Evolutionary conservation across 2,113 vertebrate genomes (phyloP).

Genomic region (Mirounga angustirostris): DNA sequence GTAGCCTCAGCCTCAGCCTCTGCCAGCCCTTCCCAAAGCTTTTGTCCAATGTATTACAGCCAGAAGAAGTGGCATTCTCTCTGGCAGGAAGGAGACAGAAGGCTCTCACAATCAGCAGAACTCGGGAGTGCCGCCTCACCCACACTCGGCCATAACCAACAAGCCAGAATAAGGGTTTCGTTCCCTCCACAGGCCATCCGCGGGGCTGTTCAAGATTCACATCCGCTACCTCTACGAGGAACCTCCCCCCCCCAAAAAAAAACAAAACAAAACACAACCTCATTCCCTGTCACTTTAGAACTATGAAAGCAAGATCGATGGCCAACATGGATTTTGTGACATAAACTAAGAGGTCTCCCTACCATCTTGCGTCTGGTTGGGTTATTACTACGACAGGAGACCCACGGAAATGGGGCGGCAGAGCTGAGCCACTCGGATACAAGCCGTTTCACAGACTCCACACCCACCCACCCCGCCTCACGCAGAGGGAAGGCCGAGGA

Average conservation of each 20-base stretch:
- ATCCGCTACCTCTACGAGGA: neutral
- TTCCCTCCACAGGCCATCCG: neutral
- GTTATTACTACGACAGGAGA: neutral
- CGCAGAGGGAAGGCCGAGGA: neutral
- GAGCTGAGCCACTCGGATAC: too few relatives aligned
- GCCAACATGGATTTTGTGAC: neutral
- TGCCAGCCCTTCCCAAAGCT: slow-evolving; percentile 49
- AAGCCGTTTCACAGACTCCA: neutral
- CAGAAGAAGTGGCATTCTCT: slow-evolving; percentile 25
- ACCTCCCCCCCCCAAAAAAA: neutral
- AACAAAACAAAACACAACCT: neutral
- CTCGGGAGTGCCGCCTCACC: neutral
- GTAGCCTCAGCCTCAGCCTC: slow-evolving; percentile 8
- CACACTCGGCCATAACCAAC: neutral
- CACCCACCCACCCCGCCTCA: too few relatives aligned
- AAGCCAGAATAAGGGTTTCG: neutral
- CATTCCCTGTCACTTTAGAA: neutral
- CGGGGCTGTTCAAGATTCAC: neutral
- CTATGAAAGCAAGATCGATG: neutral
- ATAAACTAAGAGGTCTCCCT: neutral
- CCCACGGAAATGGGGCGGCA: neutral
- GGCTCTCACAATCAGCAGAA: neutral
- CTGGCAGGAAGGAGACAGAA: neutral
- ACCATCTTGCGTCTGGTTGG: neutral
- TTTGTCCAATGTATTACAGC: slow-evolving; percentile 42